A percentile compares a stretch with the other conserved stretches of the same genome.
Conservation (phyloP, 2,113 vertebrate species). For the Phocoena sinus region DNA sequence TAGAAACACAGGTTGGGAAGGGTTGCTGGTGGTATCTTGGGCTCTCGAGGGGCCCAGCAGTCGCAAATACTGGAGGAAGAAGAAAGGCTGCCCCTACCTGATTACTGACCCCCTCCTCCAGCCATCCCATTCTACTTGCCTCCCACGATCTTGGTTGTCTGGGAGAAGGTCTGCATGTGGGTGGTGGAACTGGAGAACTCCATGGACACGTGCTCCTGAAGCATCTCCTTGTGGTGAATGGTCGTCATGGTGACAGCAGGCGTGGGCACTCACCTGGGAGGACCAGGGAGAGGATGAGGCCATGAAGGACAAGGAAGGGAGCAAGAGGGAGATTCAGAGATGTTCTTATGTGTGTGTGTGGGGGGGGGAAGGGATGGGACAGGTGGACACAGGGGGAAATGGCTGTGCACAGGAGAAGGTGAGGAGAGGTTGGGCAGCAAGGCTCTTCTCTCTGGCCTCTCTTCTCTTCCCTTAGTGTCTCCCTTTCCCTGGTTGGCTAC, state of each 20-base stretch:
- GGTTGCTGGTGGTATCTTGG: background rate
- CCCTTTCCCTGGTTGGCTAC: background rate
- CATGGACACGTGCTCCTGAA: constrained; percentile 45
- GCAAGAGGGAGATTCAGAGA: background rate
- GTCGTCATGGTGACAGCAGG: constrained; percentile 60
- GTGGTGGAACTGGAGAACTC: constrained; percentile 62
- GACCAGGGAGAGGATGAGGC: background rate
- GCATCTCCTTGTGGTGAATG: constrained; percentile 48
- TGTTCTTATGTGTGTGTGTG: background rate
- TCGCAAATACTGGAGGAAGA: background rate
- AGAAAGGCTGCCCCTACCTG: background rate
- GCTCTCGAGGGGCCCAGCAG: background rate
- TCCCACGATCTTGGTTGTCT: constrained; percentile 63
- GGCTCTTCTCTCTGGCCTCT: background rate
- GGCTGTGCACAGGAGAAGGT: background rate
- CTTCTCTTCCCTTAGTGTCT: background rate
- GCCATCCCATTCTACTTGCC: constrained; percentile 37
- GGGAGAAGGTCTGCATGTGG: constrained; percentile 56
- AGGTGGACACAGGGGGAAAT: background rate
- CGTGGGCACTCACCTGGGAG: constrained; percentile 60
- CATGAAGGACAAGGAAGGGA: background rate
- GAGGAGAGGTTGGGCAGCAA: background rate
- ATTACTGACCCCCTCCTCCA: no score
- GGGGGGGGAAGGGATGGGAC: background rate
- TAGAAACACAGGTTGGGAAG: background rate